A percentile compares a stretch with the other conserved stretches of the same genome.
These are phyloP conservation scores for Brachyhypopomus occidentalis DNA, from an alignment of 2,113 vertebrate genomes.

Conservation along the genomic window DNA sequence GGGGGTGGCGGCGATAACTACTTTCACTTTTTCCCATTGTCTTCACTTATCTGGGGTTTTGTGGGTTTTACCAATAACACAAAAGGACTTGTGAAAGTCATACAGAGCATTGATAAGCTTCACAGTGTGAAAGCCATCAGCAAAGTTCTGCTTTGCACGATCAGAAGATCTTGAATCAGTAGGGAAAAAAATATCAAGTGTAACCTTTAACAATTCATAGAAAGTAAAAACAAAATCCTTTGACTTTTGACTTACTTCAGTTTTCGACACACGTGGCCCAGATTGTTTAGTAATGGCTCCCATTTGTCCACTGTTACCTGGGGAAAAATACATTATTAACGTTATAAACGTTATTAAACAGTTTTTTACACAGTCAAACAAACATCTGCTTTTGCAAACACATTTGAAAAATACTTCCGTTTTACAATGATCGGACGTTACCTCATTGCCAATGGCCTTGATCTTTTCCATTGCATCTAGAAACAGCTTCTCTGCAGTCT, in stretches of 20 bases:
- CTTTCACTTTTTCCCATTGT: no score
- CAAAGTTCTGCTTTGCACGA: no score
- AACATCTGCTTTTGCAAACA: background rate
- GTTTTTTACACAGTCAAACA: background rate
- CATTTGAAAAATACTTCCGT: background rate
- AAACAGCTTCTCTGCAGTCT: slow-evolving; percentile 94
- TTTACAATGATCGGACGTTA: slow-evolving; percentile 56
- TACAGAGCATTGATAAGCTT: no score
- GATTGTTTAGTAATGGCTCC: slow-evolving; percentile 96
- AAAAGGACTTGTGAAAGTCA: no score
- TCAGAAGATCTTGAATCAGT: background rate
- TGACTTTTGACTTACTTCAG: slow-evolving; percentile 86
- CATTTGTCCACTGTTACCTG: slow-evolving; percentile 99
- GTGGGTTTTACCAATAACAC: no score
- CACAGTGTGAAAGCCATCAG: no score
- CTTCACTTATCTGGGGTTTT: no score
- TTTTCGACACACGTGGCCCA: slow-evolving; percentile 97
- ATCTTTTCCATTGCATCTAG: slow-evolving; percentile 98
- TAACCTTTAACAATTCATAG: no score
- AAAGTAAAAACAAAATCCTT: background rate
- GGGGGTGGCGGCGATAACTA: no score
- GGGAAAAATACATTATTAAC: background rate
- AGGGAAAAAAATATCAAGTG: background rate
- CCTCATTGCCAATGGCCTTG: slow-evolving; percentile 98
- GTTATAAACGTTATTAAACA: background rate